phyloP scores from a whole-genome alignment of 2,113 vertebrate species.

The Ancistrus triradiatus region DNA sequence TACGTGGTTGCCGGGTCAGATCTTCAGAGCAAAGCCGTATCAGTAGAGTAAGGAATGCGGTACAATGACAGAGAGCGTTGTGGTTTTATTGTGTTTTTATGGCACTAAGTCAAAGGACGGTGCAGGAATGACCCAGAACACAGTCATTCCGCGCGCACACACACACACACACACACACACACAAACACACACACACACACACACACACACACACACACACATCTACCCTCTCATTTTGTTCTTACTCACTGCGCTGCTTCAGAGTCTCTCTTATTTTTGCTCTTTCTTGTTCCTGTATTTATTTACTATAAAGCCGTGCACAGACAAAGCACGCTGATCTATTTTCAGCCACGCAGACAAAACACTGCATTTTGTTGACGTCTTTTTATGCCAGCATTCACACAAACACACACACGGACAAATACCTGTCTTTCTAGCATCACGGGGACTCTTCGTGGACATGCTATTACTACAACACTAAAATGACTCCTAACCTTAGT shows the following conservation, averaged over 20 bases:
- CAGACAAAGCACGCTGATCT: constrained; percentile 11
- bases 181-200: not conserved
- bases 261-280: too few relatives aligned
- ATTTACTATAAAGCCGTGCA: not conserved
- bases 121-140: constrained; percentile 36
- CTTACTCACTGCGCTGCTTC: too few relatives aligned
- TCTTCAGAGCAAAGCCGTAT: not conserved
- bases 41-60: constrained; percentile 23
- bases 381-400: too few relatives aligned
- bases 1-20: constrained; percentile 13
- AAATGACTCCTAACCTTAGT: too few relatives aligned
- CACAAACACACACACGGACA: too few relatives aligned
- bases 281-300: not conserved
- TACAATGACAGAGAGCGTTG: constrained; percentile 25
- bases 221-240: not conserved
- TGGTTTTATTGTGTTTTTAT: constrained; percentile 41
- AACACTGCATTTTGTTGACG: too few relatives aligned
- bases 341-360: too few relatives aligned
- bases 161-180: constrained; percentile 1
- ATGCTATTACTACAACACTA: too few relatives aligned
- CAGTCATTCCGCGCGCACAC: not conserved
- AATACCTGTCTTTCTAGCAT: too few relatives aligned
- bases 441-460: too few relatives aligned
- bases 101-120: constrained; percentile 45
- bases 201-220: constrained; percentile 16